Evolutionary conservation across 2,113 vertebrate species (phyloP).

Genomic region (Misgurnus anguillicaudatus): DNA sequence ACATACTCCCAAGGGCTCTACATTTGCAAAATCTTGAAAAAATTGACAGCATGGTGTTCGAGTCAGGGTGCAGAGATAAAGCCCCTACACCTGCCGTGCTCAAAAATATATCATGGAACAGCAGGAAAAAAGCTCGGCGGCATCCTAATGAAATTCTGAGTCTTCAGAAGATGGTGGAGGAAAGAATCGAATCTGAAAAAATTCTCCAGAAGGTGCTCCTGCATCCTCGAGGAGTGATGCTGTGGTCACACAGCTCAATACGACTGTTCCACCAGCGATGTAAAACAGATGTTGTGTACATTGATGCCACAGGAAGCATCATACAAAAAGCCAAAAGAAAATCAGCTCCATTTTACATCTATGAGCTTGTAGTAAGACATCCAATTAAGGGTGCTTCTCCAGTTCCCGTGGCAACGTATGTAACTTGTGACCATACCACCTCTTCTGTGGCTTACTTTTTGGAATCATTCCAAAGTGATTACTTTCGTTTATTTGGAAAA

Average conservation of each 20-base stretch:
- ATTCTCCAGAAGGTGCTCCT: neutral
- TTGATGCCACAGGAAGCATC: too few species aligned
- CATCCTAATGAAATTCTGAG: neutral
- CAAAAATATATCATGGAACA: neutral
- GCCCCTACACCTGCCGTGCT: neutral
- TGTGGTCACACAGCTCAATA: neutral
- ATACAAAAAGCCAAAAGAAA: too few species aligned
- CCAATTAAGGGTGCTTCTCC: too few species aligned
- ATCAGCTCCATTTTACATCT: too few species aligned
- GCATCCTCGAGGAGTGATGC: slow-evolving; percentile 1
- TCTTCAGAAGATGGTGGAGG: neutral
- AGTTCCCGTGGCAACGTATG: too few species aligned
- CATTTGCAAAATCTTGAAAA: neutral
- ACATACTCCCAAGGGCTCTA: neutral
- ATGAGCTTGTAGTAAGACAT: too few species aligned
- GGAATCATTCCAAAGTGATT: too few species aligned
- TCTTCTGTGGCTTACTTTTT: too few species aligned
- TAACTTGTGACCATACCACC: too few species aligned
- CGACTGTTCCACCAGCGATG: neutral
- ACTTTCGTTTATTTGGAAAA: too few species aligned
- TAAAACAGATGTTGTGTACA: neutral
- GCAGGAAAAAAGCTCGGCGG: neutral
- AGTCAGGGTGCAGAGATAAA: neutral
- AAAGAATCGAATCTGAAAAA: neutral
- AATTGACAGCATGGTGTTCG: neutral